Base-by-base conservation (phyloP, 2,113 vertebrate species). In the Erpornis zantholeuca region DNA sequence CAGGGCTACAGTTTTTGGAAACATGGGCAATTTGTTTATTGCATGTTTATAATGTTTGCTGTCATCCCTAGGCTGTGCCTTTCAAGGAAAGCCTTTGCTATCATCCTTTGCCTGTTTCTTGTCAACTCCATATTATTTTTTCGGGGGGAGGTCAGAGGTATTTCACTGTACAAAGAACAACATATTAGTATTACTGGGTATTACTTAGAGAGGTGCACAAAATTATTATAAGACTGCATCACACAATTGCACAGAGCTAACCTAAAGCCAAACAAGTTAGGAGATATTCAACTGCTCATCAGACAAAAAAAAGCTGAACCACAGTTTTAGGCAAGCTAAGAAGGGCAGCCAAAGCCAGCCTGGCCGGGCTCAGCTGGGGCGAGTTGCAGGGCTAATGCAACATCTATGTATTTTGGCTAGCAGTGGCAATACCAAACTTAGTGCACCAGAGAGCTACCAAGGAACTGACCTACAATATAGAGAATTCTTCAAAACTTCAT, bases 341-440 rank as follows among this genome's bases (percentile, higher is more conserved):
- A 61, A 49, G 2, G 17, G 35, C 20, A 84, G 28, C 10, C 31
- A 82, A 49, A 82, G 23, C 36, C 64, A 76, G 49, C 44, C 18
- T 8, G 19, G 35, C 36, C 6, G 2, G 17, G 9, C n/a, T 40
- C n/a, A 66, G 31, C 22, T 45, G 1, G 1, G 6, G 24, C 35
- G 10, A 57, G 35, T 69, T 19, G 15, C n/a, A 52, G 13, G 61
- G 33, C 10, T 54, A 18, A 42, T 23, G 12, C 5, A 31, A 40
- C 4, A 4, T 18, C 57, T 4, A 0, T 14, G 20, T 9, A 15
- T 56, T 59, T 52, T 40, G 47, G 12, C 23, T 27, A 33, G 7
- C 10, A 54, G 11, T 2, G 15, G 7, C 31, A 82, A 28, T 69
- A 35, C 15, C 21, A 53, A 61, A 66, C 57, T 56, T 50, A 59